phyloP scores from a whole-genome alignment of 1,140 invertebrate species.

The Brachionus paranguensis region DNA sequence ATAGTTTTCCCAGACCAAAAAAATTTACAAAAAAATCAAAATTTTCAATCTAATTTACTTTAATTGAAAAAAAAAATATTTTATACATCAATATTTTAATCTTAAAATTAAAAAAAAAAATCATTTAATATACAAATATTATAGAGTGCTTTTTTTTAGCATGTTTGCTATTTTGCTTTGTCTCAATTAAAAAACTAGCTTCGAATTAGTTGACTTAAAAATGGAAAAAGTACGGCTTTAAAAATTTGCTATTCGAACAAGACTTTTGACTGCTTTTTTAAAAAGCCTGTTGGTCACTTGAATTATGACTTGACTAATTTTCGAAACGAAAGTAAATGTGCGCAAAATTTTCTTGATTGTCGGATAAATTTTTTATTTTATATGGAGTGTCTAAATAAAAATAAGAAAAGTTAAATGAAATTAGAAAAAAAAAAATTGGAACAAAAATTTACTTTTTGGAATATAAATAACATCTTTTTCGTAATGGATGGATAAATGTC shows the following conservation, averaged over 20 bases:
- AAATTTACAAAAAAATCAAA: neutral
- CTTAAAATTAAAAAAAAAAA: neutral
- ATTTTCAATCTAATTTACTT: neutral
- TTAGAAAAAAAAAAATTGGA: neutral
- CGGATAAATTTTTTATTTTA: neutral
- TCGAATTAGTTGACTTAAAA: neutral
- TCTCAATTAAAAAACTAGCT: neutral
- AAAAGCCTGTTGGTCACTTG: neutral
- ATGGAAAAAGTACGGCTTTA: neutral
- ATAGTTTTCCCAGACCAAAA: neutral
- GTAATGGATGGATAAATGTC: neutral
- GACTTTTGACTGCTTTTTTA: neutral
- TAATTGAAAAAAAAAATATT: neutral
- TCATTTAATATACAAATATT: neutral
- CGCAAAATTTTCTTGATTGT: neutral
- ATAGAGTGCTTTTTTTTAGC: neutral
- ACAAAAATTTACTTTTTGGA: neutral
- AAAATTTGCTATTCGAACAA: neutral
- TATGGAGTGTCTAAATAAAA: neutral
- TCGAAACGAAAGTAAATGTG: neutral
- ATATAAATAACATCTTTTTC: conserved; percentile 16
- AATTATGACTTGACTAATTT: neutral
- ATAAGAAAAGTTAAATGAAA: neutral
- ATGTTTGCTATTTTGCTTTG: too few relatives aligned
- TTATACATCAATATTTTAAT: neutral